Percentiles rank a stretch among this genome's conserved stretches.
These are phyloP conservation scores for Epinotia ramella DNA, from an alignment of 2,888 invertebrate genomes.

Conservation along the genomic window DNA sequence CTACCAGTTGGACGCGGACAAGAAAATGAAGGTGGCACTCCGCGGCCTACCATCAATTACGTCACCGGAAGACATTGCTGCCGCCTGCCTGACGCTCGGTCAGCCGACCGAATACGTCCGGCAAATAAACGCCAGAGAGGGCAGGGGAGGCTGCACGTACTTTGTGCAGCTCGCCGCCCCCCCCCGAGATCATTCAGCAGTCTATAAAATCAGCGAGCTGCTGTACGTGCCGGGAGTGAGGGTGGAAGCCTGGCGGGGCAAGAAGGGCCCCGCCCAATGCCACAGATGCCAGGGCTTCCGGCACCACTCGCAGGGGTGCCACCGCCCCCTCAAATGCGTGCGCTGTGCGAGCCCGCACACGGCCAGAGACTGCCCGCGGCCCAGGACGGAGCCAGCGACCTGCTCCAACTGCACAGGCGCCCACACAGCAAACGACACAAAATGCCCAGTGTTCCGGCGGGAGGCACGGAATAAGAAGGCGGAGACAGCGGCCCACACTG, in stretches of 20 bases:
- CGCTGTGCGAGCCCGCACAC: conserved; percentile 10
- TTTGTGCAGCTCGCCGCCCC: not conserved
- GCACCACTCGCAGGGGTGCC: conserved; percentile 8
- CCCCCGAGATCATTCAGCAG: not conserved
- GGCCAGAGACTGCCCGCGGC: not conserved
- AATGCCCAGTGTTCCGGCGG: not conserved
- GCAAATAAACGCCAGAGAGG: not conserved
- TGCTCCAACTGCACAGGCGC: not conserved
- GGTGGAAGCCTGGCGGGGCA: not conserved
- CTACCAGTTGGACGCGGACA: fast-evolving
- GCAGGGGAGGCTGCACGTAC: not conserved
- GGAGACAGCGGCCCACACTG: not conserved
- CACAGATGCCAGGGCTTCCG: conserved; percentile 7
- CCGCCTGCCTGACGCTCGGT: fast-evolving
- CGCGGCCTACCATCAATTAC: not conserved
- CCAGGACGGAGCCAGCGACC: not conserved
- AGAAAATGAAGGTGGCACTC: not conserved
- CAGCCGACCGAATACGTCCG: not conserved
- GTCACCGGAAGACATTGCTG: fast-evolving
- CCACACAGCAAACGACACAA: not conserved
- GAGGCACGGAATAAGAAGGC: not conserved
- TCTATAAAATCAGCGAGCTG: not conserved
- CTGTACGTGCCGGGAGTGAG: not conserved
- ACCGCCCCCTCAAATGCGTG: conserved; percentile 17
- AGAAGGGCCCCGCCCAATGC: not conserved